Percentiles rank a stretch among this genome's conserved stretches.
Evolutionary conservation across 2,888 invertebrate genomes (phyloP).

Genomic region (Ophioninae sp.): DNA sequence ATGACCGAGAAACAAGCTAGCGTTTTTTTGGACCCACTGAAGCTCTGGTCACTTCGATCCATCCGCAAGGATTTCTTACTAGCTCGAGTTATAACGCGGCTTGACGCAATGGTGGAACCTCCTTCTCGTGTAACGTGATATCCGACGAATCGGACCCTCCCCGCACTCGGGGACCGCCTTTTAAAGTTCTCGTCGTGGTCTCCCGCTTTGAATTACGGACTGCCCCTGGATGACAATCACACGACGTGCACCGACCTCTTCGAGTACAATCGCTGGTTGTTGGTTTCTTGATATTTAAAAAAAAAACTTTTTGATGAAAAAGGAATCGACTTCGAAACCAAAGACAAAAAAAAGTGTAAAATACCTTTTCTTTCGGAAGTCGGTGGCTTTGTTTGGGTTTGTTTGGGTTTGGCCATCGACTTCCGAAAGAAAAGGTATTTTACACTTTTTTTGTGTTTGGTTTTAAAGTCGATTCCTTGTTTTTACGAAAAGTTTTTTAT

Average conservation of each 20-base stretch:
- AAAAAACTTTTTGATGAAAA: no score
- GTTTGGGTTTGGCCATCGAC: no score
- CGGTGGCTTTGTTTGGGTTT: no score
- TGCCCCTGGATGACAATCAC: not conserved
- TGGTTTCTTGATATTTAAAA: no score
- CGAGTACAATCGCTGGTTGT: not conserved
- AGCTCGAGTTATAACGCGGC: constrained; percentile 15
- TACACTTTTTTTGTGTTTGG: no score
- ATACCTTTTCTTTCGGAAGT: no score
- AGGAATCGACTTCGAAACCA: no score
- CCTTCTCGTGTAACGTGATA: constrained; percentile 69
- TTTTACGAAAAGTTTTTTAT: no score
- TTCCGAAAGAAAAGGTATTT: no score
- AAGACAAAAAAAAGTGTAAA: no score
- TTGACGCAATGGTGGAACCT: constrained; percentile 64
- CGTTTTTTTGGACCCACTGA: not conserved
- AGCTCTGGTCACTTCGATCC: not conserved
- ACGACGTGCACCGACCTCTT: not conserved
- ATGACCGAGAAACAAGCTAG: constrained; percentile 30
- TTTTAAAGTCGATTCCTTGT: no score
- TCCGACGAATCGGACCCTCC: constrained; percentile 41
- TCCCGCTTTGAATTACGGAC: constrained; percentile 48
- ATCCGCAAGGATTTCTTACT: not conserved
- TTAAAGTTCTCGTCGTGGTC: constrained; percentile 16
- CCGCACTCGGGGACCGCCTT: constrained; percentile 16